Conservation (phyloP, 2,888 invertebrate genomes). For the Sthenelais limicola region DNA sequence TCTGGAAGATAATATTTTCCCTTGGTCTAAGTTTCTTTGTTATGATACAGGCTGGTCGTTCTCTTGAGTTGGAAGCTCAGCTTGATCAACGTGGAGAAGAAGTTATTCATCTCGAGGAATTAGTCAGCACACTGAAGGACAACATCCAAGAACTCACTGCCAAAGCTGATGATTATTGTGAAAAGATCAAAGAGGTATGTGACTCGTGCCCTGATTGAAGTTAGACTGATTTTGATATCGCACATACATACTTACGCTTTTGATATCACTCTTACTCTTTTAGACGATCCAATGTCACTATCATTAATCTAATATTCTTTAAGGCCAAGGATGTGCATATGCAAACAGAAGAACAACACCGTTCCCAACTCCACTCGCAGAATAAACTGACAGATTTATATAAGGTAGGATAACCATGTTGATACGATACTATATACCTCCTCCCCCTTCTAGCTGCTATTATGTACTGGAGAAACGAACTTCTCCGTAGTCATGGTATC, state of each 20-base stretch:
- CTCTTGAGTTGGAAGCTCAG: slow-evolving; percentile 82
- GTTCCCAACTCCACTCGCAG: slow-evolving; percentile 88
- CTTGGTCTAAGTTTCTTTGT: not conserved
- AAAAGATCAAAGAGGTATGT: slow-evolving; percentile 78
- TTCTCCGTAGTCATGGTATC: too few species aligned
- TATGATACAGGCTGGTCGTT: slow-evolving; percentile 74
- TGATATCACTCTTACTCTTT: not conserved
- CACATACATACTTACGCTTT: not conserved
- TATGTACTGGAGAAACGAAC: too few species aligned
- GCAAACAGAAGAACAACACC: slow-evolving; percentile 81
- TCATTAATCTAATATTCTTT: too few species aligned
- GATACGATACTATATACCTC: too few species aligned
- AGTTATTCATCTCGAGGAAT: slow-evolving; percentile 78
- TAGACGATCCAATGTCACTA: not conserved
- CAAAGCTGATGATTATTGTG: slow-evolving; percentile 80
- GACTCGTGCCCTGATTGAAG: not conserved
- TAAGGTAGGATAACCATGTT: slow-evolving; percentile 75
- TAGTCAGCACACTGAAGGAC: slow-evolving; percentile 80
- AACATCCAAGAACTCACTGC: slow-evolving; percentile 80
- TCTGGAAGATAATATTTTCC: not conserved
- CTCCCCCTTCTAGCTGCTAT: too few species aligned
- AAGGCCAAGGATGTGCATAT: slow-evolving; percentile 81
- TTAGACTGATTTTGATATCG: not conserved
- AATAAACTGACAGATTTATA: slow-evolving; percentile 87
- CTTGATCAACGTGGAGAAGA: slow-evolving; percentile 86